phyloP scores from a whole-genome alignment of 2,797 vertebrate species.

The Eurystomus glaucurus region DNA sequence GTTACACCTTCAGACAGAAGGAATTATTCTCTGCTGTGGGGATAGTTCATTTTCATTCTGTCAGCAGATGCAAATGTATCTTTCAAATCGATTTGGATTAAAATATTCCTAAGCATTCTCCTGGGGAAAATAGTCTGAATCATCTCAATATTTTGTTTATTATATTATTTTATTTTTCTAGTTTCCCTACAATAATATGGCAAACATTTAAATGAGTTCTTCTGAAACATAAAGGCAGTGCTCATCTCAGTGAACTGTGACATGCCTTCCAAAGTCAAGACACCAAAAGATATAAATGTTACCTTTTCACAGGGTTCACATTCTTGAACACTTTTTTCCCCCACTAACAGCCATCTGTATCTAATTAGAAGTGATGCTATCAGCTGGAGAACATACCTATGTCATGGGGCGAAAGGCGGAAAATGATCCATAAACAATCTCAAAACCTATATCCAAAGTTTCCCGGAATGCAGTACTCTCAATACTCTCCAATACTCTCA shows the following conservation, averaged over 20 bases:
- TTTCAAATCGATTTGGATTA: not conserved
- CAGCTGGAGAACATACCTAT: slow-evolving; percentile 50
- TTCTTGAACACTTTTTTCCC: not conserved
- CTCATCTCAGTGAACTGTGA: not conserved
- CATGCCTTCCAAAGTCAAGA: not conserved
- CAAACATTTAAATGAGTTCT: not conserved
- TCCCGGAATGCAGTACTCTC: slow-evolving; percentile 1
- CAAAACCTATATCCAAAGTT: slow-evolving; percentile 37
- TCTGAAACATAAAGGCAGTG: not conserved
- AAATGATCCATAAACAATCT: slow-evolving; percentile 57
- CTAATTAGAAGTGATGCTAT: slow-evolving; percentile 62
- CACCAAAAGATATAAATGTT: slow-evolving; percentile 11
- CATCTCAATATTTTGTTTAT: not conserved
- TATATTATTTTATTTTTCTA: not conserved
- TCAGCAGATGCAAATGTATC: not conserved
- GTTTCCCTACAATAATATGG: not conserved
- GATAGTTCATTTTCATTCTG: not conserved
- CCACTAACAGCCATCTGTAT: slow-evolving; percentile 40
- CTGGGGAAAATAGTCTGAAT: not conserved
- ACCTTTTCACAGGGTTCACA: slow-evolving; percentile 28
- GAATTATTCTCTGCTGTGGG: not conserved
- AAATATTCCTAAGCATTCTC: not conserved
- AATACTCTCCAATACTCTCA: too few relatives aligned
- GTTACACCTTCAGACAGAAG: not conserved
- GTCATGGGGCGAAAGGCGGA: slow-evolving; percentile 37